A percentile compares a stretch with the other conserved stretches of the same genome.
Conservation (phyloP, 2,797 vertebrate genomes). For the Jordanella pulchra region DNA sequence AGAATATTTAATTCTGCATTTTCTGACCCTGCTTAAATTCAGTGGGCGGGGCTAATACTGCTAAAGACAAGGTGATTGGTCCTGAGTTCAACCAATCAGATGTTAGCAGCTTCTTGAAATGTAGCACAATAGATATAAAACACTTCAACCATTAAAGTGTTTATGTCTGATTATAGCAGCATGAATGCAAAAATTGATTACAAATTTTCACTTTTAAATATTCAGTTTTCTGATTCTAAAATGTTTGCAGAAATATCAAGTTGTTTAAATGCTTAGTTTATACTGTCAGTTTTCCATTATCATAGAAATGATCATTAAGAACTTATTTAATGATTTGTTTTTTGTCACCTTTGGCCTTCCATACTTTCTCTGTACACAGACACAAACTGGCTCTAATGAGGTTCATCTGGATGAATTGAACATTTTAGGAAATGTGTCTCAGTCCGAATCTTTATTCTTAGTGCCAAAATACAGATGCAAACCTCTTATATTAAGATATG, state of each 20-base stretch:
- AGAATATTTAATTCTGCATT: too few species aligned
- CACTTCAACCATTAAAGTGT: background rate
- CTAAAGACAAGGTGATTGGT: background rate
- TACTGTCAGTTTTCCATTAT: background rate
- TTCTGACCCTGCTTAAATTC: too few species aligned
- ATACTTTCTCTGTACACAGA: constrained; percentile 24
- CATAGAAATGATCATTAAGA: background rate
- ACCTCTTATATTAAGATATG: background rate
- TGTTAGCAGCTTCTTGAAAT: background rate
- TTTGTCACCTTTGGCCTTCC: constrained; percentile 20
- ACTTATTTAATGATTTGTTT: background rate
- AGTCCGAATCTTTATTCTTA: constrained; percentile 19
- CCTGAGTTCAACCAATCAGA: background rate
- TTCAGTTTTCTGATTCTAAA: background rate
- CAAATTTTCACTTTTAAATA: background rate
- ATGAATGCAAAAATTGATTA: background rate
- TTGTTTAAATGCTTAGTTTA: background rate
- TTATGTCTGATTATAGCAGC: background rate
- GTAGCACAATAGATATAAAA: background rate
- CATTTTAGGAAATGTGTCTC: constrained; percentile 10
- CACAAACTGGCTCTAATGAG: constrained; percentile 36
- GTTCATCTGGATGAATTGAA: constrained; percentile 26
- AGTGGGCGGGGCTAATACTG: background rate
- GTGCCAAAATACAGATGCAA: constrained; percentile 43
- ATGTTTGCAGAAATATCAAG: background rate